Evolutionary conservation across 64 coral and sea anemone genomes (phyloP).

Genomic region (Platygyra sinensis): DNA sequence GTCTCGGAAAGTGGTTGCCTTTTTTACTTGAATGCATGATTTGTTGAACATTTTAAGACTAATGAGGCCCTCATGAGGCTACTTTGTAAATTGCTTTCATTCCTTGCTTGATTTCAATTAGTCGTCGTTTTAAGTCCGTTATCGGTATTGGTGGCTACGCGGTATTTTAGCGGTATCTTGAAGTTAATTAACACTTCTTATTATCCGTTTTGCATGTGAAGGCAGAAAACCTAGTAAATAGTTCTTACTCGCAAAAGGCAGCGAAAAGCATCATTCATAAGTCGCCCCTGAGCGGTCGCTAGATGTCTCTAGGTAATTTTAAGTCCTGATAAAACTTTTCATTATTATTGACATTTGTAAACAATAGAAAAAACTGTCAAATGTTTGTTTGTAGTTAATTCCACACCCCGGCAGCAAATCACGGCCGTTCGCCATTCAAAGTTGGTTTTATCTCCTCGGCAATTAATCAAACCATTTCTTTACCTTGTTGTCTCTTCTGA

Average conservation of each 20-base stretch:
- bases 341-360: slow-evolving; percentile 56
- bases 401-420: slow-evolving; percentile 44
- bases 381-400: slow-evolving; percentile 55
- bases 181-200: no score
- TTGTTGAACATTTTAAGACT: background rate
- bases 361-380: slow-evolving; percentile 62
- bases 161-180: no score
- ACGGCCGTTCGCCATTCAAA: slow-evolving; percentile 45
- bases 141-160: no score
- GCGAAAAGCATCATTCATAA: background rate
- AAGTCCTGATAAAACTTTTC: slow-evolving; percentile 52
- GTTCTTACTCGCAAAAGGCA: background rate
- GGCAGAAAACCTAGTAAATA: no score
- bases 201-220: no score
- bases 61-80: no score
- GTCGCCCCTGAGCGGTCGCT: background rate
- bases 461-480: slow-evolving; percentile 88
- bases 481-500: slow-evolving; percentile 74
- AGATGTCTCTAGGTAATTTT: slow-evolving; percentile 35
- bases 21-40: background rate
- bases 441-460: slow-evolving; percentile 40
- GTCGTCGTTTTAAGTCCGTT: no score
- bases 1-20: background rate
- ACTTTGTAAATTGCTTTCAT: slow-evolving; percentile 36
- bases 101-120: slow-evolving; percentile 2